phyloP scores from a whole-genome alignment of 2,113 vertebrate species.

The Planiliza haematocheilus region DNA sequence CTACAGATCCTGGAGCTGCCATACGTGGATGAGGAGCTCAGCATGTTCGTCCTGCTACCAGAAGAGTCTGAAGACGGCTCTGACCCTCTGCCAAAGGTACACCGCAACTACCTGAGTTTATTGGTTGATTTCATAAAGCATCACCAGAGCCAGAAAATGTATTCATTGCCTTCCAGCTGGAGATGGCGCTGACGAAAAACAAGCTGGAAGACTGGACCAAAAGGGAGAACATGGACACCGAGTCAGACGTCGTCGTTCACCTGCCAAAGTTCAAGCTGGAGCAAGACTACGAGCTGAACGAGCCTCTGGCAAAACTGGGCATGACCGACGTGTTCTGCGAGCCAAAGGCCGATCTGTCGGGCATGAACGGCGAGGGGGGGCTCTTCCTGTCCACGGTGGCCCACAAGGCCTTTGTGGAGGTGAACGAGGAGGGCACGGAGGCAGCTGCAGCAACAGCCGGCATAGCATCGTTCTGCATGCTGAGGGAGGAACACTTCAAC shows the following conservation, averaged over 20 bases:
- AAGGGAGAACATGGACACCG: conserved; percentile 76
- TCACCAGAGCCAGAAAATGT: background rate
- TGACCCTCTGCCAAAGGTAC: conserved; percentile 87
- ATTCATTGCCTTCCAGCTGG: conserved; percentile 82
- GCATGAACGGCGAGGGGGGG: conserved; percentile 85
- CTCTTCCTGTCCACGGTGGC: conserved; percentile 89
- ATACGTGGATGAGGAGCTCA: conserved; percentile 85
- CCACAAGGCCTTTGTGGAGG: conserved; percentile 93
- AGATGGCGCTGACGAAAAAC: conserved; percentile 85
- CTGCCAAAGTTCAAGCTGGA: conserved; percentile 93
- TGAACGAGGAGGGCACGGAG: conserved; percentile 95
- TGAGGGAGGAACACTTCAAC: conserved; percentile 82
- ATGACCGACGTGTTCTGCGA: conserved; percentile 86
- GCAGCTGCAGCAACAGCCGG: conserved; percentile 90
- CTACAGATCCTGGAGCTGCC: conserved; percentile 89
- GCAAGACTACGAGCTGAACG: conserved; percentile 85
- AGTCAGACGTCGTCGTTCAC: conserved; percentile 78
- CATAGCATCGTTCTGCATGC: conserved; percentile 72
- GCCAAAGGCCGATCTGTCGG: conserved; percentile 86
- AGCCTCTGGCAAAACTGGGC: conserved; percentile 84
- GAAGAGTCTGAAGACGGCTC: conserved; percentile 81
- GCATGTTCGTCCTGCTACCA: conserved; percentile 93
- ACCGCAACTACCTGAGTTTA: background rate
- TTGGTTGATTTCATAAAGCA: background rate
- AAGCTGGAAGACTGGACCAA: conserved; percentile 90